These are phyloP conservation scores for Stichodactyla mertensii DNA, from an alignment of 64 coral and sea anemone species.

Conservation along the genomic window DNA sequence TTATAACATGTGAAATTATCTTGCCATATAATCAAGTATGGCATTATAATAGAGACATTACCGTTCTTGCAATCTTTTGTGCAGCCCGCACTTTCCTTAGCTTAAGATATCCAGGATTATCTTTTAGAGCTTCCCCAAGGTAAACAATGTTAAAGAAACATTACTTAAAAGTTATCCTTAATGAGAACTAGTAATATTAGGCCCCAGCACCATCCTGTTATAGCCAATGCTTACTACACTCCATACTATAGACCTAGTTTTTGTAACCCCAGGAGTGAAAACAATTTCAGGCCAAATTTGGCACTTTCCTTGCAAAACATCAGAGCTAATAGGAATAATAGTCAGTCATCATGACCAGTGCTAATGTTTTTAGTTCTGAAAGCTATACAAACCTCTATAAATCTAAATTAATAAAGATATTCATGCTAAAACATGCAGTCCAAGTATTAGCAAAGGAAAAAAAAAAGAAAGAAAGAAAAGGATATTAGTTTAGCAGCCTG, in stretches of 20 bases:
- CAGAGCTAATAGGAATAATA: too few species aligned
- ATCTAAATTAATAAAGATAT: not conserved
- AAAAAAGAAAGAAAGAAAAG: slow-evolving; percentile 17
- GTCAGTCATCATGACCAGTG: too few species aligned
- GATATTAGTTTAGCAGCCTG: slow-evolving; percentile 96
- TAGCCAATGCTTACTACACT: too few species aligned
- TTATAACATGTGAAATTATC: too few species aligned
- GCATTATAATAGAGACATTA: slow-evolving; percentile 19
- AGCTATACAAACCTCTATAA: not conserved
- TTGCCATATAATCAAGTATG: not conserved
- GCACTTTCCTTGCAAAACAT: too few species aligned
- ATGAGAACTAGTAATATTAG: too few species aligned
- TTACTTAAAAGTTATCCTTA: too few species aligned
- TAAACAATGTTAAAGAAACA: not conserved
- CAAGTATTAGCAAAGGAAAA: not conserved
- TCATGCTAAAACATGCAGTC: not conserved
- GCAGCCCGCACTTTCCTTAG: slow-evolving; percentile 81
- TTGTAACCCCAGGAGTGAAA: too few species aligned
- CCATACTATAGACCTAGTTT: too few species aligned
- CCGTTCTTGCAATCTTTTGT: slow-evolving; percentile 77
- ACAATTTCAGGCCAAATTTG: too few species aligned
- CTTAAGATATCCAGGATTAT: slow-evolving; percentile 95
- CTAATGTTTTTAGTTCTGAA: too few species aligned
- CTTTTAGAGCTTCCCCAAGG: slow-evolving; percentile 87
- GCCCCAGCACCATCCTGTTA: too few species aligned